phyloP scores from a whole-genome alignment of 64 coral and sea anemone genomes.

The Pocillopora verrucosa region DNA sequence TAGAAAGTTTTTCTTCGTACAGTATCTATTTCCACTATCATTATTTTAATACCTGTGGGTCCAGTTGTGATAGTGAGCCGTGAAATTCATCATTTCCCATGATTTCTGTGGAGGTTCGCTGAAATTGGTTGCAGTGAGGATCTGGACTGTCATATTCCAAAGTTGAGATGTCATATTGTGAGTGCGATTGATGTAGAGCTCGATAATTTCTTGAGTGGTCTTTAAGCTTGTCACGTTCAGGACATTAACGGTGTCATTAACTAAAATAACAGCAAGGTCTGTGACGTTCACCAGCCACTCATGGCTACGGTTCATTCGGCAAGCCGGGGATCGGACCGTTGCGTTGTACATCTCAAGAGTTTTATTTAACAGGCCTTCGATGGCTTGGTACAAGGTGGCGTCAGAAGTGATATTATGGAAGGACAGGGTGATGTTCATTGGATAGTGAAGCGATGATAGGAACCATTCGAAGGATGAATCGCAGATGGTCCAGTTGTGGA shows the following conservation, averaged over 20 bases:
- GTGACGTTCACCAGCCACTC: conserved; percentile 39
- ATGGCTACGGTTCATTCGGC: conserved; percentile 61
- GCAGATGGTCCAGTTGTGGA: conserved; percentile 43
- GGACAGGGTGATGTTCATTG: conserved; percentile 43
- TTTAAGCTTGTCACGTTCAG: conserved; percentile 45
- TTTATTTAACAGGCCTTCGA: conserved; percentile 55
- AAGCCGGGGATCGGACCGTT: conserved; percentile 53
- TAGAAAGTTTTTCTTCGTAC: not conserved
- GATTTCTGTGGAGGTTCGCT: conserved; percentile 47
- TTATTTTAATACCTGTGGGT: conserved; percentile 49
- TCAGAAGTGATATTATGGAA: conserved; percentile 45
- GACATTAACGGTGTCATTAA: conserved; percentile 73
- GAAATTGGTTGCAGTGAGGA: conserved; percentile 41
- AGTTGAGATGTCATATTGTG: conserved; percentile 25
- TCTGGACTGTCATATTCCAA: conserved; percentile 54
- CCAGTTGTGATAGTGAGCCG: conserved; percentile 55
- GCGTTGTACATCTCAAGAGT: conserved; percentile 69
- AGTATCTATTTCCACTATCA: not conserved
- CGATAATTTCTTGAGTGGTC: conserved; percentile 50
- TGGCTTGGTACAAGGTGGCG: conserved; percentile 34
- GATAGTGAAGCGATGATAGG: conserved; percentile 33
- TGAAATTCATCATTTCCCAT: conserved; percentile 46
- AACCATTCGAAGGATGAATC: conserved; percentile 52
- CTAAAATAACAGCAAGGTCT: conserved; percentile 49
- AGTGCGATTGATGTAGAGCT: conserved; percentile 48